Evolutionary conservation across 2,113 vertebrate genomes (phyloP).

Genomic region (Saccopteryx bilineata): DNA sequence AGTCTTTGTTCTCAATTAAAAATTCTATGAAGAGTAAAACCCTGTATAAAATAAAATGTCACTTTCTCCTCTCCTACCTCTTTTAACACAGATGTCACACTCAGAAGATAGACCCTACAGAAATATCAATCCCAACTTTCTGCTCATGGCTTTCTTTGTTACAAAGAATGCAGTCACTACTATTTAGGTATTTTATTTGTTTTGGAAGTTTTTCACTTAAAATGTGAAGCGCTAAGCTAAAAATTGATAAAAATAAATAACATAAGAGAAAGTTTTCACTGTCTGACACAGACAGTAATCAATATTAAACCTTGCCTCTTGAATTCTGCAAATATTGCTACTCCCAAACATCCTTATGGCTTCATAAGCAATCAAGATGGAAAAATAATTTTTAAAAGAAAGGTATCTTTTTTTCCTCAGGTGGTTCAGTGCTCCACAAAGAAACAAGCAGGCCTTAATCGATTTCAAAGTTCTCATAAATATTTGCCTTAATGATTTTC

Average conservation of each 20-base stretch:
- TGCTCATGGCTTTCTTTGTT: neutral
- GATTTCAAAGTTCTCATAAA: neutral
- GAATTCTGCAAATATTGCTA: neutral
- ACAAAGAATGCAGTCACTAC: neutral
- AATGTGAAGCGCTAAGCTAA: neutral
- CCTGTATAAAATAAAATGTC: neutral
- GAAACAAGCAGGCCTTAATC: neutral
- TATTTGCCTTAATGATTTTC: neutral
- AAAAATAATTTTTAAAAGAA: constrained; percentile 20
- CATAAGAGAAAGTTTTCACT: neutral
- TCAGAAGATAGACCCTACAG: neutral
- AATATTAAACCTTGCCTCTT: neutral
- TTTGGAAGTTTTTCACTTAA: neutral
- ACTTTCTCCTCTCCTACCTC: neutral
- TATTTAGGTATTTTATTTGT: neutral
- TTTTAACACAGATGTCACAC: neutral
- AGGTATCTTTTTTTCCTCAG: neutral
- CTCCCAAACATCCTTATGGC: neutral
- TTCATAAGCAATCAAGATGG: neutral
- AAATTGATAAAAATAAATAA: neutral
- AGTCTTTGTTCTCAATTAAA: constrained; percentile 29
- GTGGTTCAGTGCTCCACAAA: neutral
- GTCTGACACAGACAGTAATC: neutral
- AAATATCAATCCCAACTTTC: neutral
- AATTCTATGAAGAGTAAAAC: neutral